phyloP scores from a whole-genome alignment of 2,113 vertebrate species.

The Sakesphorus luctuosus region DNA sequence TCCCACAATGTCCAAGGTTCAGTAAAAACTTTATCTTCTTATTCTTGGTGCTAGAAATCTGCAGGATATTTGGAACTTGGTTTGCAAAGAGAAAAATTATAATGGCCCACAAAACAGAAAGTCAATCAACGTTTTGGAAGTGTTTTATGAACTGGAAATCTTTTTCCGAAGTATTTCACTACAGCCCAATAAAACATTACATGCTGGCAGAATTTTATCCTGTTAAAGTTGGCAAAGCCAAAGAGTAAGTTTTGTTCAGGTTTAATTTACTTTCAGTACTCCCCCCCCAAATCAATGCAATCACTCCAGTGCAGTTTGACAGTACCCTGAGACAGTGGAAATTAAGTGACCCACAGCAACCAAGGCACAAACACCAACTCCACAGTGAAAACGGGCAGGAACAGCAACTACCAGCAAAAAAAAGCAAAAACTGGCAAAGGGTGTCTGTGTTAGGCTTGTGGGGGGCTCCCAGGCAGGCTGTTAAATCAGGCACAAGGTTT shows the following conservation, averaged over 20 bases:
- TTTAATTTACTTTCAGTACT: conserved; percentile 48
- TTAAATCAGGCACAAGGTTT: conserved; percentile 6
- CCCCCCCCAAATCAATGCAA: conserved; percentile 26
- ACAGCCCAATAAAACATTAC: conserved; percentile 33
- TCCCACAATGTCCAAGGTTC: not conserved
- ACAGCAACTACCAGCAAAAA: not conserved
- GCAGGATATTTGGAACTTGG: not conserved
- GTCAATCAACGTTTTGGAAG: conserved; percentile 19
- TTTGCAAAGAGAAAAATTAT: conserved; percentile 43
- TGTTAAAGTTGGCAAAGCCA: conserved; percentile 49
- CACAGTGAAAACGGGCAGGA: not conserved
- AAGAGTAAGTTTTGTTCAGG: conserved; percentile 53
- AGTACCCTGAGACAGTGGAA: not conserved
- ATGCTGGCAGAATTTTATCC: conserved; percentile 32
- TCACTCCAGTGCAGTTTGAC: not conserved
- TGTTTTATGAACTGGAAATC: conserved; percentile 66
- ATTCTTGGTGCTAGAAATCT: not conserved
- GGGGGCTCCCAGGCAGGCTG: not conserved
- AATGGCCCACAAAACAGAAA: conserved; percentile 17
- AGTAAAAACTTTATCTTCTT: not conserved
- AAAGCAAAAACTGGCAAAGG: not conserved
- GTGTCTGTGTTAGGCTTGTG: not conserved
- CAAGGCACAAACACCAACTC: not conserved
- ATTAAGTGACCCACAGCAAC: not conserved
- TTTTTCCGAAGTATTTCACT: conserved; percentile 58